Conservation (phyloP, 2,888 invertebrate species). For the Lepidocyrtoides sp. region DNA sequence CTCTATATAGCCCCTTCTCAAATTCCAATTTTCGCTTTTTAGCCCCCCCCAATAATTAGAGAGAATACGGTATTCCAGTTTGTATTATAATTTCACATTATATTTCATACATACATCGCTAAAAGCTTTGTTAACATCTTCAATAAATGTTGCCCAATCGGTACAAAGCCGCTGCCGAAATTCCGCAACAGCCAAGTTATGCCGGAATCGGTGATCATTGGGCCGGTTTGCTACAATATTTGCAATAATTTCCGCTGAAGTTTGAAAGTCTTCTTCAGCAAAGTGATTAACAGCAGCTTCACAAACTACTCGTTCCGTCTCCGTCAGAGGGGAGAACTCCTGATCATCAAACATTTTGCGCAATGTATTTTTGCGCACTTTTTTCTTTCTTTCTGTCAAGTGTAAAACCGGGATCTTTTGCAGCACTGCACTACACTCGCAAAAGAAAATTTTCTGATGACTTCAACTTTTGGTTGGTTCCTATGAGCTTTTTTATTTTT, state of each 20-base stretch:
- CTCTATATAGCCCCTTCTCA: too few relatives aligned
- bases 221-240: slow-evolving; percentile 87
- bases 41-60: too few relatives aligned
- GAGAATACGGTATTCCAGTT: too few relatives aligned
- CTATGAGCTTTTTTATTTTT: too few relatives aligned
- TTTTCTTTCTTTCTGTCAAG: too few relatives aligned
- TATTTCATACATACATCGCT: background rate
- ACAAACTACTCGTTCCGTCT: slow-evolving; percentile 76
- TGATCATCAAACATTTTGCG: slow-evolving; percentile 51
- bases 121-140: slow-evolving; percentile 68
- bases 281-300: slow-evolving; percentile 73
- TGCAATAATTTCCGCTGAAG: slow-evolving; percentile 68
- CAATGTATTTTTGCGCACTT: too few relatives aligned
- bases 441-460: too few relatives aligned
- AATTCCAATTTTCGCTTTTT: too few relatives aligned
- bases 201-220: slow-evolving; percentile 91
- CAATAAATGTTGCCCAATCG: slow-evolving; percentile 60
- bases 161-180: slow-evolving; percentile 89
- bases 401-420: too few relatives aligned
- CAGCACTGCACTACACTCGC: too few relatives aligned
- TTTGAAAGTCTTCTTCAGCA: slow-evolving; percentile 68
- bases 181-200: slow-evolving; percentile 94
- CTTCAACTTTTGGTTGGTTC: too few relatives aligned
- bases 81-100: too few relatives aligned
- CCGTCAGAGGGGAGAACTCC: slow-evolving; percentile 73